Base-by-base conservation (phyloP, 2,113 vertebrate species). In the Silurus meridionalis region DNA sequence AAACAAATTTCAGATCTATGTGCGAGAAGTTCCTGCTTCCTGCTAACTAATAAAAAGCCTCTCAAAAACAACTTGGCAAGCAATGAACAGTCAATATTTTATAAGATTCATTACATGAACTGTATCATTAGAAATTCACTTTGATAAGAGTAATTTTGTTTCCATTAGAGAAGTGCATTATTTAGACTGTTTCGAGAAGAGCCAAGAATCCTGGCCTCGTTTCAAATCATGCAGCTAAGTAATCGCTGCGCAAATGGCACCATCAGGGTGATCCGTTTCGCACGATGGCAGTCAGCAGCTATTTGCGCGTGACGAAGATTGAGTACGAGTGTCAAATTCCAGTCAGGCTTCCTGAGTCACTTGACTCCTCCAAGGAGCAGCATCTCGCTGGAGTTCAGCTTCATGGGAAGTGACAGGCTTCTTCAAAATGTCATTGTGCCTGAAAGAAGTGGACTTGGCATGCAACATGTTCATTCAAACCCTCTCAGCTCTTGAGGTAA, bases 61-160 rank as follows among this genome's bases (percentile, higher is more conserved):
- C 1, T 0, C 37, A 88, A 74, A 86, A 58, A 64, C 71, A 83
- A 57, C 55, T 89, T 21, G 23, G 5, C 11, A 8, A 79, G 52
- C 75, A 58, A 90, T 91, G 89, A 87, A 64, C 52, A 0, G 53
- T 83, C 83, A 87, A 91, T 92, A 91, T 75, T 91, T 88, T 89
- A 91, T 86, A 83, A 91, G 91, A 91, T 90, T 90, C 89, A 93
- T 94, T 93, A 92, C 93, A 88, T 88, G 83, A 88, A 91, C 91
- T 88, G 86, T 83, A 82, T 92, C 89, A 90, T 92, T 88, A 91
- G 85, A 86, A 90, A 91, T 82, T 90, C 91, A 84, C 85, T 89
- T 90, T 88, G 90, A 93, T 91, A 91, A 90, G 80, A 92, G 86
- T 81, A 84, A 92, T 90, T 90, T 90, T 77, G 85, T 89, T 72